These are phyloP conservation scores for Ectropis crepuscularia DNA, from an alignment of 2,888 invertebrate genomes.

Conservation along the genomic window DNA sequence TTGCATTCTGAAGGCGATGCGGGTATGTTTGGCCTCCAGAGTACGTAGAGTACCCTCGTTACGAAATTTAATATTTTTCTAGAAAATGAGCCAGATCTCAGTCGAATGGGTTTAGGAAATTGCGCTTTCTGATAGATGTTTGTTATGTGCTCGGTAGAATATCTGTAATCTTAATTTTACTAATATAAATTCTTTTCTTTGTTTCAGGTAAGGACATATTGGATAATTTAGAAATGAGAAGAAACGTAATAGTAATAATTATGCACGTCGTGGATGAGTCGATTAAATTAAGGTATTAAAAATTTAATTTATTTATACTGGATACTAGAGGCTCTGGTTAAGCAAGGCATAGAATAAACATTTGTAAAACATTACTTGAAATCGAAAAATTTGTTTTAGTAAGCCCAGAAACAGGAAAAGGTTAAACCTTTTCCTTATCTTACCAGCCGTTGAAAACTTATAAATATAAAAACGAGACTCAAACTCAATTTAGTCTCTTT, in stretches of 20 bases:
- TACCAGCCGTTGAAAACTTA: no score
- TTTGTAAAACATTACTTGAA: no score
- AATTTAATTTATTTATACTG: no score
- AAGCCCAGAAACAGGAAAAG: no score
- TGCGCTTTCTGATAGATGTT: constrained; percentile 12
- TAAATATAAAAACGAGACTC: no score
- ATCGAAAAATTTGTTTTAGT: no score
- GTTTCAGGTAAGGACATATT: constrained; percentile 45
- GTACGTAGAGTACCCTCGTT: constrained; percentile 25
- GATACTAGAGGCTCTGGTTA: no score
- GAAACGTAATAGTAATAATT: not conserved
- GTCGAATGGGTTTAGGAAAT: constrained; percentile 22
- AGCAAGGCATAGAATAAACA: no score
- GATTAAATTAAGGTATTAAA: no score
- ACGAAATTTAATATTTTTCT: constrained; percentile 28
- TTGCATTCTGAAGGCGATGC: constrained; percentile 56
- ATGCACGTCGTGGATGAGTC: not conserved
- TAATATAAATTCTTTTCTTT: constrained; percentile 24
- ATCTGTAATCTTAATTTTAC: not conserved
- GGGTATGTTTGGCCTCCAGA: constrained; percentile 24
- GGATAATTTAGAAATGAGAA: no score
- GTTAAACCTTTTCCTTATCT: no score
- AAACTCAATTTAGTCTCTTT: no score
- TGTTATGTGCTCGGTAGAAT: not conserved
- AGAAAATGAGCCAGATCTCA: constrained; percentile 22